These are phyloP conservation scores for Chanos chanos DNA, from an alignment of 2,797 vertebrate species.

Conservation along the genomic window DNA sequence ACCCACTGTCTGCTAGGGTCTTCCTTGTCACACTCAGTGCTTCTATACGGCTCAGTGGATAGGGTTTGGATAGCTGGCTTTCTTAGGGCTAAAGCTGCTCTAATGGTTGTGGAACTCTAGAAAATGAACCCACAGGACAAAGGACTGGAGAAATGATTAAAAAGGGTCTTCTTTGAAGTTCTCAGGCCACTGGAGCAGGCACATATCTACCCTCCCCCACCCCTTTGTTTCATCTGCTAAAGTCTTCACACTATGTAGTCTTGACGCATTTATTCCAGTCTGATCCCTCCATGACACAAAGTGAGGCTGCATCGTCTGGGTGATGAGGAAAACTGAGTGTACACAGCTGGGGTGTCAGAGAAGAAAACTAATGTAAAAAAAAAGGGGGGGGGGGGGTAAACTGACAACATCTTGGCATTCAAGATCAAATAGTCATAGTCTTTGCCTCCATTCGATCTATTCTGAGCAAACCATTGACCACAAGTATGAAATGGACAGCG, in stretches of 20 bases:
- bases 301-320: slow-evolving; percentile 45
- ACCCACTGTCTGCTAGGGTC: slow-evolving; percentile 19
- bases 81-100: background rate
- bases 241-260: slow-evolving; percentile 57
- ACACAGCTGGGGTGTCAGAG: slow-evolving; percentile 56
- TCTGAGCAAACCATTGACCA: too few species aligned
- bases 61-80: too few species aligned
- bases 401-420: too few species aligned
- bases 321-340: slow-evolving; percentile 45
- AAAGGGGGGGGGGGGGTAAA: too few species aligned
- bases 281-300: slow-evolving; percentile 51
- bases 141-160: slow-evolving; percentile 56
- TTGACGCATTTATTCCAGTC: slow-evolving; percentile 53
- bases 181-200: slow-evolving; percentile 52
- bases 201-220: slow-evolving; percentile 57
- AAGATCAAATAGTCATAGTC: too few species aligned
- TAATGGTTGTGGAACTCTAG: too few species aligned
- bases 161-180: slow-evolving; percentile 40
- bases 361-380: slow-evolving; percentile 50
- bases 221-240: slow-evolving; percentile 64
- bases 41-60: too few species aligned
- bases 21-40: too few species aligned
- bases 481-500: too few species aligned
- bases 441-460: too few species aligned
- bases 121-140: too few species aligned